Conservation (phyloP, 2,888 invertebrate genomes). For the Lasiommata megera region DNA sequence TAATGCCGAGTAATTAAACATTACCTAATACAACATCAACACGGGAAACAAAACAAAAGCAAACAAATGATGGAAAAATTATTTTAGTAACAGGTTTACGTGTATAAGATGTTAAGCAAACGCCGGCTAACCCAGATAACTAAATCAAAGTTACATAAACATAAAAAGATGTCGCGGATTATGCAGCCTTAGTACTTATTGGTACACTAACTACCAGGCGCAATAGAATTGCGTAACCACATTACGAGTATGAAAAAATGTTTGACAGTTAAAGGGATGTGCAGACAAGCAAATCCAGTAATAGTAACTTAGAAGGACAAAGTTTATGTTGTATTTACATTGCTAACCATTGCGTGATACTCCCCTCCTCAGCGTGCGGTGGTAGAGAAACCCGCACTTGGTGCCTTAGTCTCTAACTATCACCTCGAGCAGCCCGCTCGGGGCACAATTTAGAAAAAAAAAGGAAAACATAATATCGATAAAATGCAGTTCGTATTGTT, state of each 20-base stretch:
- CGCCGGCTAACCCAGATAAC: constrained; percentile 11
- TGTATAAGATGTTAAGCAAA: constrained; percentile 16
- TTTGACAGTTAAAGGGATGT: constrained; percentile 5
- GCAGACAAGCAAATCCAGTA: not conserved
- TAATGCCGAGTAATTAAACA: not conserved
- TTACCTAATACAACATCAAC: not conserved
- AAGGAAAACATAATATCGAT: constrained; percentile 11
- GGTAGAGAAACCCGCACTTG: constrained; percentile 49
- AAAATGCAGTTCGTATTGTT: constrained; percentile 66
- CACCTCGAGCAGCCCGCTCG: constrained; percentile 60
- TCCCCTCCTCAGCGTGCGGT: constrained; percentile 59
- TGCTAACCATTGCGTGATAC: constrained; percentile 68
- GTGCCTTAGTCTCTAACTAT: constrained; percentile 61
- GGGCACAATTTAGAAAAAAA: constrained; percentile 44
- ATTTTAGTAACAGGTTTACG: constrained; percentile 6
- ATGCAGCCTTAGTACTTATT: constrained; percentile 23
- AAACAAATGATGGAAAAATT: constrained; percentile 13
- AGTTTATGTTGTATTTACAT: constrained; percentile 72
- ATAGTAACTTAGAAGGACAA: constrained; percentile 38
- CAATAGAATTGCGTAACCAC: constrained; percentile 9
- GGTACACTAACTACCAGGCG: constrained; percentile 16
- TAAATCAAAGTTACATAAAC: constrained; percentile 20
- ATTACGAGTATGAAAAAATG: not conserved
- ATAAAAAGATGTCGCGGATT: constrained; percentile 18
- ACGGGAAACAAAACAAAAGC: constrained; percentile 1